A percentile compares a stretch with the other conserved stretches of the same genome.
phyloP scores from a whole-genome alignment of 2,113 vertebrate genomes.

The Saccopteryx leptura region DNA sequence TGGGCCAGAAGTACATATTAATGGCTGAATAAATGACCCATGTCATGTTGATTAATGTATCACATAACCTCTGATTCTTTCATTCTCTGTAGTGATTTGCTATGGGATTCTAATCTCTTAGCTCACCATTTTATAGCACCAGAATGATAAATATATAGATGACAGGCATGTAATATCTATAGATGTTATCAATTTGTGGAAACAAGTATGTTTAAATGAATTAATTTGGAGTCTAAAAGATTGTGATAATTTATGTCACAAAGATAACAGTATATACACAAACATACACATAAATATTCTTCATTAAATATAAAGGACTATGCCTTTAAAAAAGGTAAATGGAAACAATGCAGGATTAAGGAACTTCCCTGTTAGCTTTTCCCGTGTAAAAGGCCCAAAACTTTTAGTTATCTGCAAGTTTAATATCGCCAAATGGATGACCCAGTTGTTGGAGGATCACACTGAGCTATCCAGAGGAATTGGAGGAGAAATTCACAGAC shows the following conservation, averaged over 20 bases:
- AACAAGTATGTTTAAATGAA: constrained; percentile 32
- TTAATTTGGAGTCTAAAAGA: constrained; percentile 37
- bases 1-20: background rate
- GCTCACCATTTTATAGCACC: constrained; percentile 1
- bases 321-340: background rate
- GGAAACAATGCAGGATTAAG: background rate
- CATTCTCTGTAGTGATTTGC: background rate
- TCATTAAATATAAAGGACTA: background rate
- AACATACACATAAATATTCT: background rate
- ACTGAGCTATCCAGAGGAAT: background rate
- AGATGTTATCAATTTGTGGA: background rate
- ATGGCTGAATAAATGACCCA: constrained; percentile 12
- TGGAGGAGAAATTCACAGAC: background rate
- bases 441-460: background rate
- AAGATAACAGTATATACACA: background rate
- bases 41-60: constrained; percentile 9
- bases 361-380: background rate
- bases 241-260: background rate
- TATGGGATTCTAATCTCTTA: background rate
- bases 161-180: background rate
- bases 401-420: background rate
- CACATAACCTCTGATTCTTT: background rate
- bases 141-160: background rate
- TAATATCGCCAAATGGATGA: background rate
- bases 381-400: background rate